Evolutionary conservation across 1,140 invertebrate species (phyloP).

Genomic region (Akabosia matsudoensis): DNA sequence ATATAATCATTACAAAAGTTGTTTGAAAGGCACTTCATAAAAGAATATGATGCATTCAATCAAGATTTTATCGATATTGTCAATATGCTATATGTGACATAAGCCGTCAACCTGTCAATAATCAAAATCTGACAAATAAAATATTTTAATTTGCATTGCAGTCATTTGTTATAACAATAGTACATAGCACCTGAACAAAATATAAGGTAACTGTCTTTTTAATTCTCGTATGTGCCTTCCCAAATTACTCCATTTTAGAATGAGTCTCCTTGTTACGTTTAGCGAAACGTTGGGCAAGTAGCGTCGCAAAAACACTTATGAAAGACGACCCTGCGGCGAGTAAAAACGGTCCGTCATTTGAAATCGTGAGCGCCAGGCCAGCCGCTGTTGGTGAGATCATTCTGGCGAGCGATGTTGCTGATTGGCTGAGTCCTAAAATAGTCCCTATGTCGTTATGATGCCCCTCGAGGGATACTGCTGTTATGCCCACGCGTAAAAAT

Average conservation of each 20-base stretch:
- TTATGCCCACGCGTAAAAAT: constrained; percentile 42
- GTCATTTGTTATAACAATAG: neutral
- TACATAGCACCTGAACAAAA: too few relatives aligned
- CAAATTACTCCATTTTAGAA: neutral
- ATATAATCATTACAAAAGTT: too few relatives aligned
- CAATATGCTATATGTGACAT: too few relatives aligned
- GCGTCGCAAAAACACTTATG: constrained; percentile 25
- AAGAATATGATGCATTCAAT: too few relatives aligned
- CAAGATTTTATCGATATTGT: too few relatives aligned
- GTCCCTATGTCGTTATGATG: constrained; percentile 34
- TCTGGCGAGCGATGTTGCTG: constrained; percentile 39
- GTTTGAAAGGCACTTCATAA: too few relatives aligned
- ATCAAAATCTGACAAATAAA: too few relatives aligned
- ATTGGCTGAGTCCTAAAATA: constrained; percentile 43
- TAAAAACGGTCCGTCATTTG: constrained; percentile 41
- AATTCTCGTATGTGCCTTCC: neutral
- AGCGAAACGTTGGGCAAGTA: neutral
- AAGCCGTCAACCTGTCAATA: too few relatives aligned
- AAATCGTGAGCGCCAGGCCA: constrained; percentile 34
- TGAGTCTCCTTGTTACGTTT: neutral
- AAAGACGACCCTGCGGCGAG: constrained; percentile 33
- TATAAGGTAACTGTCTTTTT: neutral
- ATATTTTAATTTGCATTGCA: neutral
- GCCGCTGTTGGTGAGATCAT: constrained; percentile 41
- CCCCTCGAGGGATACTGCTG: constrained; percentile 36